Evolutionary conservation across 2,888 invertebrate species (phyloP), one percentile per base, ranked within the genome.

Genomic region (Campoletis raptor): DNA sequence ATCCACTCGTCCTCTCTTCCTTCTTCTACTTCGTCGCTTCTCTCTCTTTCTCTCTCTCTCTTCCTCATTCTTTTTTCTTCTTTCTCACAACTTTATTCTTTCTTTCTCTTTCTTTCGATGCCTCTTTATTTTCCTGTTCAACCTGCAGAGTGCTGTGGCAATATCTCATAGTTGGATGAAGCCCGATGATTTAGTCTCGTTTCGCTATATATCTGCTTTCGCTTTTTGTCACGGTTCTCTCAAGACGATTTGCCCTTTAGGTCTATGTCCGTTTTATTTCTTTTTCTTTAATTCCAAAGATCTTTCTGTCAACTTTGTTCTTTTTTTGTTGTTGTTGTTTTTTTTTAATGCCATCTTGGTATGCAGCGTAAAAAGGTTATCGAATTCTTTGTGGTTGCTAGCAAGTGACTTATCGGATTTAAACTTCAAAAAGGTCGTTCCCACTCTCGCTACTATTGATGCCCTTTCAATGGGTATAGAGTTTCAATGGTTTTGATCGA

Each of bases 151-250:
- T 24, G 77, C 76, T 80, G 70, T 76, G 52, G 85, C 83, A 86
- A 89, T 89, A 86, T 88, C 87, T 88, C 85, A 89, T 84, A 70
- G 81, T 81, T 74, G 81, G 81, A 86, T 84, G 84, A 84, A 76
- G 81, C 36, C 70, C 84, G 79, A 84, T 73, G 81, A 67, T 83
- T 67, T 37, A 61, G 24, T 48, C 52, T 67, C 61, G 57, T 77
- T 83, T 40, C 67, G 70, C 80, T 76, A 45, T 30, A 30, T 54
- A 80, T 52, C 76, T 66, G 76, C 30, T n/a, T 73, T 48, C 21
- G 37, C 52, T 52, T 69, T 52, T 80, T 57, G 37, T 76, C 80
- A n/a, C 57, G 40, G 30, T 57, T 81, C 81, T 30, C 67, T 83
- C 83, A 52, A 86, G 69, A 78, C 37, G 37, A 21, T 54, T 30